Evolutionary conservation across 2,113 vertebrate species (phyloP).

Genomic region (Ceyx melanurus): DNA sequence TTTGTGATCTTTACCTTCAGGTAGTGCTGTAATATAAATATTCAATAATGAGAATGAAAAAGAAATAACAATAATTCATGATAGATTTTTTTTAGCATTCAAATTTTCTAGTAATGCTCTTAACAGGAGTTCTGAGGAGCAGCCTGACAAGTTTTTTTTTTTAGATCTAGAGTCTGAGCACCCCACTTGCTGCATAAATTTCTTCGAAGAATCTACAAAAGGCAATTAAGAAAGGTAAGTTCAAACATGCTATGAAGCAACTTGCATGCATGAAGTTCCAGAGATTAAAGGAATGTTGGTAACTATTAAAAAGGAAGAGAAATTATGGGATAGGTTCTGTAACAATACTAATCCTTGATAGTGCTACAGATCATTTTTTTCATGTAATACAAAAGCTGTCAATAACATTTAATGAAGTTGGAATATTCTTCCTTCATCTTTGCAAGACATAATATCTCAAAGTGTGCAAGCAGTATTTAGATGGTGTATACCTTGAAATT

Average conservation of each 20-base stretch:
- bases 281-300: neutral
- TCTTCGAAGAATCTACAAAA: neutral
- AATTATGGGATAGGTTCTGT: neutral
- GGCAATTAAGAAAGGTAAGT: neutral
- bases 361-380: neutral
- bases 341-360: neutral
- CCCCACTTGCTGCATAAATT: neutral
- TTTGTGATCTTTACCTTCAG: neutral
- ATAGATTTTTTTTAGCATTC: neutral
- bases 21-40: neutral
- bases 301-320: neutral
- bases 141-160: neutral
- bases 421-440: neutral
- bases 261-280: neutral
- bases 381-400: neutral
- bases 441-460: neutral
- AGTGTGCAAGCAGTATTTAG: neutral
- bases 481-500: neutral
- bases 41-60: neutral
- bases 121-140: neutral
- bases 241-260: neutral
- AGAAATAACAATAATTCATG: neutral
- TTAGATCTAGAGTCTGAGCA: neutral
- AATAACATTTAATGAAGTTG: neutral
- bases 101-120: neutral